Evolutionary conservation across 2,888 invertebrate genomes (phyloP), one percentile per base, ranked within the genome.

Genomic region (Ctenicera cuprea): DNA sequence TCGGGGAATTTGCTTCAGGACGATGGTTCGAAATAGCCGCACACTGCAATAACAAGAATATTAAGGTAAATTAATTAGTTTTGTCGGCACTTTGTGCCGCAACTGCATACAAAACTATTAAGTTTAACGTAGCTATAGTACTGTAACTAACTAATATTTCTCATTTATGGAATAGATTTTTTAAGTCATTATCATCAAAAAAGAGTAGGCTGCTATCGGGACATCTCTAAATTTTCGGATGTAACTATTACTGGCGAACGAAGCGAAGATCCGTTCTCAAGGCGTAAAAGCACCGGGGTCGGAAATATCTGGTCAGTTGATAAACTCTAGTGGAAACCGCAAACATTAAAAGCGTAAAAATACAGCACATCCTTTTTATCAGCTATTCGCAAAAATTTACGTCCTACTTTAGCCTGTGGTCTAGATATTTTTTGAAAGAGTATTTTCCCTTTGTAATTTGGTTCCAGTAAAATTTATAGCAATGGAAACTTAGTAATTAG

Each of bases 221-320:
- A 16, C 8, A 18, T 45, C 45, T 45, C 16, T 45, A 45, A 45
- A 45, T 18, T 45, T 45, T 45, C 16, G 45, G 45, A 45, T 45
- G 45, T 45, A 45, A 45, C 30, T 54, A 26, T 22, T 54, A 22
- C 54, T 54, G 54, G 33, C 22, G 14, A 30, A 20, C 26, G 14
- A 8, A 14, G 0, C 54, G 33, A 33, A 30, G 9, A 26, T 54
- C 54, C 54, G 30, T 30, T 33, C 30, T 54, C 30, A 3, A 12
- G 54, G 14, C 33, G 14, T 12, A 54, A 54, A 30, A 7, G 54
- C 7, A 12, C n/a, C 14, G 22, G 11, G 4, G 12, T 14, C 54
- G 30, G 33, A 30, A 8, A 30, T 30, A 54, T 54, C 54, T 33
- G 54, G 54, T 16, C 33, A 30, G 33, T 30, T 54, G 54, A 54